A percentile compares a stretch with the other conserved stretches of the same genome.
phyloP scores from a whole-genome alignment of 2,888 invertebrate species.

The Morpho achilles region DNA sequence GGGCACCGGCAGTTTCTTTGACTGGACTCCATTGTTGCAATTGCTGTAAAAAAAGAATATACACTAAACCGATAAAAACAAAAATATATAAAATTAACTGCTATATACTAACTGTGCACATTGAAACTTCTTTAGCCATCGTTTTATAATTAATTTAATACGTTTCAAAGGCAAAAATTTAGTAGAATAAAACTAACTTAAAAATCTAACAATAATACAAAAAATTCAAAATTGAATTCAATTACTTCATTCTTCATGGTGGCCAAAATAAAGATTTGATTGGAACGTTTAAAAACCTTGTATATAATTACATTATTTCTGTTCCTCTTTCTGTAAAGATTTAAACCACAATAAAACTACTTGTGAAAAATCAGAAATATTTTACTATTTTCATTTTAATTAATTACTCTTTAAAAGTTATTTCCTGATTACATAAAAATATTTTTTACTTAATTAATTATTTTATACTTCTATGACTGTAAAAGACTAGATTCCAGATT shows the following conservation, averaged over 20 bases:
- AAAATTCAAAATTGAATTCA: constrained; percentile 36
- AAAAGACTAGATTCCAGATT: no score
- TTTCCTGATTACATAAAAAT: no score
- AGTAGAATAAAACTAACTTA: constrained; percentile 21
- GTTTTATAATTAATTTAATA: constrained; percentile 26
- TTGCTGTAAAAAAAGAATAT: constrained; percentile 74
- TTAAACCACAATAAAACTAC: no score
- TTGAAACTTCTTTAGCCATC: constrained; percentile 72
- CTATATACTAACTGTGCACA: constrained; percentile 61
- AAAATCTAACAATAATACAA: constrained; percentile 13
- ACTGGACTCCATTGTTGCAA: constrained; percentile 87
- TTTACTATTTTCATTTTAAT: no score
- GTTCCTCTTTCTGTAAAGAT: no score
- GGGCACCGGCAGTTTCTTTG: constrained; percentile 82
- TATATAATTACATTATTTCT: no score
- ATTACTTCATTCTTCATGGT: constrained; percentile 26
- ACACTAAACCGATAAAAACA: background rate
- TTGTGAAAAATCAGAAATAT: no score
- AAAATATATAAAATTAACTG: background rate
- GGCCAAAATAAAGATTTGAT: constrained; percentile 1
- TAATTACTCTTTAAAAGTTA: no score
- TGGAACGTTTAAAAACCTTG: no score
- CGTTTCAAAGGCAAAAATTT: constrained; percentile 26
- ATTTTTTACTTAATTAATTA: no score
- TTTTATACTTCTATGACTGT: no score